Base-by-base conservation (phyloP, 2,797 vertebrate species). In the Phalanger gymnotis region DNA sequence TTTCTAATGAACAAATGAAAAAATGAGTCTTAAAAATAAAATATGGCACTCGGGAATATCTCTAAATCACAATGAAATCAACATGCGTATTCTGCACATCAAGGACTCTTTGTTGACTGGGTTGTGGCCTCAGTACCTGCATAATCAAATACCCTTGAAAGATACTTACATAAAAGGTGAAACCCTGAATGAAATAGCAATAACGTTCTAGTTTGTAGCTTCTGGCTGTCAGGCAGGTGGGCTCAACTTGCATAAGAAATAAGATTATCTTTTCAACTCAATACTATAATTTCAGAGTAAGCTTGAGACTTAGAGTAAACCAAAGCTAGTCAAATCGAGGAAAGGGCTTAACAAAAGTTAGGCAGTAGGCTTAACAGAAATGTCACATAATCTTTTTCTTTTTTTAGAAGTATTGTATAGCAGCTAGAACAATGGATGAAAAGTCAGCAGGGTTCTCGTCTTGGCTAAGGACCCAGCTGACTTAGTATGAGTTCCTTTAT, bases 31-130 rank as follows among this genome's bases (percentile, higher is more conserved):
- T 93, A 92, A 96, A 96, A 97, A 93, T 94, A 95, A 58, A 95
- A 96, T 92, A 93, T 94, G 96, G 90, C 34, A 5, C 94, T 52
- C 31, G 51, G 92, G 87, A 30, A 53, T 22, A 58, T 56, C 2
- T 2, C 93, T 96, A 97, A 98, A 96, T 97, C 40, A 54, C 95
- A 97, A 96, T 93, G 56, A 97, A 97, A 97, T 93, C 95, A 97
- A 97, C 47, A 92, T n/a, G 54, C 91, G 94, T 2, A 47, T 90
- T 96, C 66, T 61, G 95, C 14, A 93, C n/a, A 92, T 93, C 53
- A 95, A 95, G 97, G 27, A 40, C 40, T 90, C 5, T 11, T 97
- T 53, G 95, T 95, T 89, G n/a, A 95, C 96, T 51, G 73, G 90
- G 40, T 28, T 94, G 51, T 73, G 73, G 81, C 54, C 53, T 96